Conservation (phyloP, 2,113 vertebrate species). For the Oncorhynchus kisutch region DNA sequence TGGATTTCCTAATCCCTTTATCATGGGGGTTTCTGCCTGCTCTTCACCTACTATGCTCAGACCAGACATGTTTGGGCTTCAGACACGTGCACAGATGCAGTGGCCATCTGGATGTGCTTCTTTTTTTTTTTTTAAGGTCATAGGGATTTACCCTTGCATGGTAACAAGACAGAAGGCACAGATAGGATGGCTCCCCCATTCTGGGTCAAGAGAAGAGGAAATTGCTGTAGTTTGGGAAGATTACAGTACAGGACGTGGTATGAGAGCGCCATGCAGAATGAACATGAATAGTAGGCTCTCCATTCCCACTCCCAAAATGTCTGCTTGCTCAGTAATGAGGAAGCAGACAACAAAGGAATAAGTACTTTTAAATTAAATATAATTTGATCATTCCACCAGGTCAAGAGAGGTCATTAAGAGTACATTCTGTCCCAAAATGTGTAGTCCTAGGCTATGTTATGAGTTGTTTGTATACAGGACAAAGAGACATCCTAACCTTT, state of each 20-base stretch:
- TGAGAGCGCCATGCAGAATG: constrained; percentile 31
- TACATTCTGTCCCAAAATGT: too few species aligned
- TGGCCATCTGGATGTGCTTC: constrained; percentile 48
- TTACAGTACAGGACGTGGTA: constrained; percentile 42
- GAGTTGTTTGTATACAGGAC: too few species aligned
- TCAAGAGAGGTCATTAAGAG: too few species aligned
- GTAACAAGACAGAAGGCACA: constrained; percentile 50
- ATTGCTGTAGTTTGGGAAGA: constrained; percentile 37
- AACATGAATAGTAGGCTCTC: constrained; percentile 25
- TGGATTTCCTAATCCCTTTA: constrained; percentile 41
- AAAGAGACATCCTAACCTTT: too few species aligned
- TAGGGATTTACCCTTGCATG: constrained; percentile 33
- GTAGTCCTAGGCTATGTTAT: too few species aligned
- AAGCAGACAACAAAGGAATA: too few species aligned
- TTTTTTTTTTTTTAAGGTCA: constrained; percentile 32
- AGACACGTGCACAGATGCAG: constrained; percentile 34
- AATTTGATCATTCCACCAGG: too few species aligned
- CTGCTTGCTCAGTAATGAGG: too few species aligned
- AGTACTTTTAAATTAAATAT: too few species aligned
- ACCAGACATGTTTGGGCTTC: constrained; percentile 44
- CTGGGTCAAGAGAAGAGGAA: constrained; percentile 52
- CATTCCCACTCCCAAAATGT: too few species aligned
- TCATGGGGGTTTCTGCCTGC: constrained; percentile 15
- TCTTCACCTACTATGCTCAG: constrained; percentile 30
- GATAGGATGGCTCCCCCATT: constrained; percentile 41